Base-by-base conservation (phyloP, 2,113 vertebrate genomes). In the Cranoglanis bouderius region DNA sequence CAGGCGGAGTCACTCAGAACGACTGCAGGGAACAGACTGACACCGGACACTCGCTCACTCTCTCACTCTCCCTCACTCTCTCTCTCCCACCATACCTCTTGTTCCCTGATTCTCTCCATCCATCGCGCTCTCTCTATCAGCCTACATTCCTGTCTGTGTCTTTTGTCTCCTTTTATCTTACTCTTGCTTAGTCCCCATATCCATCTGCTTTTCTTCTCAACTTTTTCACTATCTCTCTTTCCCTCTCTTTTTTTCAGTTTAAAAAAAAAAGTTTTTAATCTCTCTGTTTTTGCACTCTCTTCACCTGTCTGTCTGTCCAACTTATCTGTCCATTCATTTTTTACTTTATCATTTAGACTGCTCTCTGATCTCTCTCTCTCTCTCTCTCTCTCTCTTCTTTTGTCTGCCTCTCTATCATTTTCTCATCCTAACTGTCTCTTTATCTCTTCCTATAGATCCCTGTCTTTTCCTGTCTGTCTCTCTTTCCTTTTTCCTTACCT, bases 11-110 rank as follows among this genome's bases (percentile, higher is more conserved):
- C 55, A 83, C 55, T 40, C 35, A 83, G 57, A 61, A 61, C 12
- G 81, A 83, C 81, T 83, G 81, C 57, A 83, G 55, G 81, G 81
- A 83, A 83, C 81, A 83, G 81, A 83, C 81, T 83, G 81, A 83
- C 81, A 83, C 55, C 35, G 55, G 81, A 83, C 53, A 26, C 81
- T 38, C 32, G 26, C 53, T 53, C 80, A 40, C 80, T 40, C 53
- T 82, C 55, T 82, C 55, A 26, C 21, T 59, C 19, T 35, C 81
- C 55, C 49, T 81, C 77, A n/a, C 49, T 24, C 77, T 32, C 77
- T 49, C 26, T 43, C 24, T n/a, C 24, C 4, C 14, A 53, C 77
- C 12, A 81, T 81, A 19, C 16, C 8, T 57, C 18, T 10, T 35
- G 26, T 32, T 81, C 49, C 21, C 77, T 55, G 16, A 19, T n/a